Base-by-base conservation (phyloP, 2,888 invertebrate species). In the Mimas tiliae region DNA sequence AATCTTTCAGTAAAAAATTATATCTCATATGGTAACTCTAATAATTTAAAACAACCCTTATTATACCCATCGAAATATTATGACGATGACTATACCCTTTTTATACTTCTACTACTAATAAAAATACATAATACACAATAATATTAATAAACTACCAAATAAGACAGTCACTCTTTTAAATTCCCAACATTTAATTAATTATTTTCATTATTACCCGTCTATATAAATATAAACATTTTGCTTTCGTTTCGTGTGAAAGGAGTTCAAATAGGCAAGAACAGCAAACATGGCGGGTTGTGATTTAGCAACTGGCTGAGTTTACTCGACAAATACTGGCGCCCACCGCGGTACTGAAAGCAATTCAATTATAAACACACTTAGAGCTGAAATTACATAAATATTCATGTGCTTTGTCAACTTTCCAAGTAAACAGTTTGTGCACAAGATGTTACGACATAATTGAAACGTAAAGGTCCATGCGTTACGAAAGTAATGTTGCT, bases 371-470 rank as follows among this genome's bases (percentile, higher is more conserved):
- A 82, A 79, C 79, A 79, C 71, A 71, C 75, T 74, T 76, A 69
- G 74, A 77, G 72, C 71, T 76, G 67, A 74, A 82, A 81, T 80
- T 74, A 80, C 81, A 83, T 85, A 79, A 80, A 86, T 84, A 86
- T 87, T 86, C 82, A 86, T 83, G 69, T 70, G 63, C 70, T 74
- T 69, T 42, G 55, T 52, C 51, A 51, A 74, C 67, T 73, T 74
- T 70, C 65, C 63, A 53, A 65, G 63, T 67, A 71, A 72, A 70
- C 71, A 16, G 45, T n/a, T n/a, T n/a, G n/a, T 42, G 38, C 58
- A 16, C 19, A 58, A 58, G 58, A 58, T 19, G 16, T 58, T 58
- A 6, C 12, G 11, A 12, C 16, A 42, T 42, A 58, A 58, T 58
- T 42, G 7, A 38, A 16, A 16, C 12, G 12, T 12, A 38, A 19